Evolutionary conservation across 2,113 vertebrate species (phyloP).

Genomic region (Crypturellus undulatus): DNA sequence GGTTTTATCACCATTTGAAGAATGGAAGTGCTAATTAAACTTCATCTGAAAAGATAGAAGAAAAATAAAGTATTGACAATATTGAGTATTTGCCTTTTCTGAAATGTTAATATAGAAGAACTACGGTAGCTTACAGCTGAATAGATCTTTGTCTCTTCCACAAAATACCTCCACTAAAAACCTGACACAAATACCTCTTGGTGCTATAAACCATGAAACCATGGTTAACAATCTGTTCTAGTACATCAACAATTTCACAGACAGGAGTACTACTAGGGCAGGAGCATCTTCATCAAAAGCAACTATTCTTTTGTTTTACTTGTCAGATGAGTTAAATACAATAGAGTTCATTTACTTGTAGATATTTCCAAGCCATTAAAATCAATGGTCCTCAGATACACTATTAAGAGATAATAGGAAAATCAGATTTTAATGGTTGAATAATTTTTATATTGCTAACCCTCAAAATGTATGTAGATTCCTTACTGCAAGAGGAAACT

Average conservation of each 20-base stretch:
- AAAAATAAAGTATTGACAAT: neutral
- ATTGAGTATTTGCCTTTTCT: neutral
- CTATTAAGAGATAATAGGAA: neutral
- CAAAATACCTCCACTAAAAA: neutral
- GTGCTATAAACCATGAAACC: neutral
- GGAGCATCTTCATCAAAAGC: neutral
- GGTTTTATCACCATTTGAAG: neutral
- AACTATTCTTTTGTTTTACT: neutral
- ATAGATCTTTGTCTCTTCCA: neutral
- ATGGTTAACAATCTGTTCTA: neutral
- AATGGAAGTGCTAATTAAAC: neutral
- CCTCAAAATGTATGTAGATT: neutral
- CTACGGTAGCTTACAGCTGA: neutral
- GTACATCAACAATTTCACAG: neutral
- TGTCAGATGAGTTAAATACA: neutral
- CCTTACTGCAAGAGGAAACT: neutral
- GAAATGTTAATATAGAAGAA: neutral
- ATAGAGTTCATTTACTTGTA: neutral
- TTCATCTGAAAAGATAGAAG: neutral
- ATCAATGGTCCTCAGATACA: neutral
- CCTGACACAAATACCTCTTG: fast-evolving
- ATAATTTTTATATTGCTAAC: neutral
- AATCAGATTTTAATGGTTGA: neutral
- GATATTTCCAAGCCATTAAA: neutral
- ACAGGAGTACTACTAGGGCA: neutral